Conservation (phyloP, 2,113 vertebrate species). For the Furnarius figulus region DNA sequence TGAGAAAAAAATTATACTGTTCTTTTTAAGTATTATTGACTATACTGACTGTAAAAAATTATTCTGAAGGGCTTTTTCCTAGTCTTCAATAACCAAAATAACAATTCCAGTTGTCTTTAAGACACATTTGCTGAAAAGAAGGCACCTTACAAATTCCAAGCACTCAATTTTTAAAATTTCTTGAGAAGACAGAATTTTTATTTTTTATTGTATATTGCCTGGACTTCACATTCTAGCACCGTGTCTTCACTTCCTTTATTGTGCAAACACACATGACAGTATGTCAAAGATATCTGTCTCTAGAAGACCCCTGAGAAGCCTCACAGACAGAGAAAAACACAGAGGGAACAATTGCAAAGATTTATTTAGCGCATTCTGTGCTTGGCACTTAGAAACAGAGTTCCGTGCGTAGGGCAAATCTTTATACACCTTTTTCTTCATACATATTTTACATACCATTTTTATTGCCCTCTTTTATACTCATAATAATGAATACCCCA, state of each 20-base stretch:
- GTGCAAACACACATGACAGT: not conserved
- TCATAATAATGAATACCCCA: slow-evolving; percentile 81
- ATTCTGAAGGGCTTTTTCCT: not conserved
- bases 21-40: not conserved
- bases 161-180: not conserved
- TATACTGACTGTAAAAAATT: not conserved
- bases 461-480: slow-evolving; percentile 84
- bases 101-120: not conserved
- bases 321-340: slow-evolving; percentile 42
- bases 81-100: not conserved
- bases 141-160: not conserved
- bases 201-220: not conserved
- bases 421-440: slow-evolving; percentile 83
- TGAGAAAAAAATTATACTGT: not conserved
- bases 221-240: not conserved
- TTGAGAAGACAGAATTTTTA: not conserved
- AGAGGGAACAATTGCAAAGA: slow-evolving; percentile 77
- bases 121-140: not conserved
- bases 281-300: not conserved
- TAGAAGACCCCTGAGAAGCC: not conserved
- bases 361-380: slow-evolving; percentile 94
- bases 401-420: slow-evolving; percentile 86
- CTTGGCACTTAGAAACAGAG: slow-evolving; percentile 95
- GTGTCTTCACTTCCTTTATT: not conserved
- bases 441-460: slow-evolving; percentile 86